phyloP scores from a whole-genome alignment of 2,113 vertebrate genomes.

The Chlorodrepanis virens region DNA sequence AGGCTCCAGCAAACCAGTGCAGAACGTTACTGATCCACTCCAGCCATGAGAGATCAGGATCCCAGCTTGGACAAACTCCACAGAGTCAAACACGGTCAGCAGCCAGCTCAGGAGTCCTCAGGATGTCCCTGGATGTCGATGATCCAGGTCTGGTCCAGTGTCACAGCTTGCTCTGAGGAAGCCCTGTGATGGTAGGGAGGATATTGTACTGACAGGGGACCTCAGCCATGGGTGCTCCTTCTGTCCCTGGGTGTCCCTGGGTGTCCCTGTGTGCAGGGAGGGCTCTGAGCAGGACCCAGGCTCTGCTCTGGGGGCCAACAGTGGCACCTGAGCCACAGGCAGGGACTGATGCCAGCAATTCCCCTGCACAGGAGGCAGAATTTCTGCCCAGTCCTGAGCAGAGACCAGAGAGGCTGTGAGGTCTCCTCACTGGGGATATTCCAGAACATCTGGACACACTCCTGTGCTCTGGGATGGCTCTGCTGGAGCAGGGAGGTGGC shows the following conservation, averaged over 20 bases:
- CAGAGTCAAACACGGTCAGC: not conserved
- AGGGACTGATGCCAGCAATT: not conserved
- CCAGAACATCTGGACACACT: fast-evolving
- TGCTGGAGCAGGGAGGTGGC: not conserved
- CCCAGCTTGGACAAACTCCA: not conserved
- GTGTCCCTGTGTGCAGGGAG: not conserved
- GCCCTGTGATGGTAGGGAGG: not conserved
- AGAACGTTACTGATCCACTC: not conserved
- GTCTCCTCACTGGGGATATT: not conserved
- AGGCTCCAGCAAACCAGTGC: conserved; percentile 33
- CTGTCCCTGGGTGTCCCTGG: not conserved
- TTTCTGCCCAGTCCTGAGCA: not conserved
- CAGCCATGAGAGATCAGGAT: not conserved
- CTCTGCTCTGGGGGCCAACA: not conserved
- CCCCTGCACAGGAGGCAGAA: not conserved
- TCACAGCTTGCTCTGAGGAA: not conserved
- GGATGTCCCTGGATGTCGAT: not conserved
- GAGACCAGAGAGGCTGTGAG: not conserved
- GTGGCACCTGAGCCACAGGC: fast-evolving
- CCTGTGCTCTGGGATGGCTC: not conserved
- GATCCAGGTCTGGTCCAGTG: not conserved
- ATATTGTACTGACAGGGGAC: fast-evolving
- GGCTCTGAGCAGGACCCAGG: not conserved
- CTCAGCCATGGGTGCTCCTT: not conserved
- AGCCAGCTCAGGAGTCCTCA: not conserved